Conservation (phyloP, 2,888 invertebrate species). For the Lypha dubia region DNA sequence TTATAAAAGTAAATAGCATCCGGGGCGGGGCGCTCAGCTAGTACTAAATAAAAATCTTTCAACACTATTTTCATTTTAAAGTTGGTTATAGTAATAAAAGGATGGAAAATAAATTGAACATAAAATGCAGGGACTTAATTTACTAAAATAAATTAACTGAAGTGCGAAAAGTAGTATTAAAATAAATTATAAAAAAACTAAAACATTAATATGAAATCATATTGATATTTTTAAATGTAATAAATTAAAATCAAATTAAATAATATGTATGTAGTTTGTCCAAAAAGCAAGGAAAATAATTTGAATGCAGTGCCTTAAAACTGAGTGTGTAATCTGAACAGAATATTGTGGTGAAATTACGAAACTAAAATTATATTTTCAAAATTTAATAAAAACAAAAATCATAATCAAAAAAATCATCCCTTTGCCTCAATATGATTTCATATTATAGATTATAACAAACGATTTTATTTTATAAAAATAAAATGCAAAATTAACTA, state of each 20-base stretch:
- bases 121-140: slow-evolving; percentile 61
- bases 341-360: slow-evolving; percentile 54
- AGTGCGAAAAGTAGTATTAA: slow-evolving; percentile 59
- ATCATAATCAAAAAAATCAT: not conserved
- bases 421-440: slow-evolving; percentile 64
- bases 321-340: slow-evolving; percentile 61
- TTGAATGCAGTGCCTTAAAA: slow-evolving; percentile 71
- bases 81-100: not conserved
- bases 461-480: slow-evolving; percentile 15
- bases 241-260: slow-evolving; percentile 25
- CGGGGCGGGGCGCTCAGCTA: too few species aligned
- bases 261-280: slow-evolving; percentile 11
- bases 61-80: too few species aligned
- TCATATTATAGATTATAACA: slow-evolving; percentile 44
- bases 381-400: slow-evolving; percentile 23
- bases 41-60: too few species aligned
- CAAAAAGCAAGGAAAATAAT: slow-evolving; percentile 41
- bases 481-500: slow-evolving; percentile 23
- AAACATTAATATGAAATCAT: slow-evolving; percentile 60
- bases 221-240: slow-evolving; percentile 48
- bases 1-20: too few species aligned
- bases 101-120: slow-evolving; percentile 33
- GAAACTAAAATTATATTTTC: slow-evolving; percentile 41
- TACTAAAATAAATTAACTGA: slow-evolving; percentile 57
- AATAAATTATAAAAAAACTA: slow-evolving; percentile 22